Evolutionary conservation across 2,113 vertebrate species (phyloP).

Genomic region (Redunca redunca): DNA sequence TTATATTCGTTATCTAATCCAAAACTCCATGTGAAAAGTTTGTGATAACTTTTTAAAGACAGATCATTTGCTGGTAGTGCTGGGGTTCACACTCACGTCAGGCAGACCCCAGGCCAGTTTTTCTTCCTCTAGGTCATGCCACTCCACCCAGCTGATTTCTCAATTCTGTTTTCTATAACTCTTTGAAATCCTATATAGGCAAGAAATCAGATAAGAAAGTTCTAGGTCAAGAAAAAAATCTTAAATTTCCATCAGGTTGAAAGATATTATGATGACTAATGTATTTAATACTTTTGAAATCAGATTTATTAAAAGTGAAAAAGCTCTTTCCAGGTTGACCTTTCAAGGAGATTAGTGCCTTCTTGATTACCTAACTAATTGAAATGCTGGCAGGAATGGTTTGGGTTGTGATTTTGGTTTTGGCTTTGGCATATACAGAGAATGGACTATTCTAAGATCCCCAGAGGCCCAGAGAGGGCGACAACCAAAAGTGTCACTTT

Average conservation of each 20-base stretch:
- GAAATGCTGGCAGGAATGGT: constrained; percentile 40
- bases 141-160: background rate
- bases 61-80: background rate
- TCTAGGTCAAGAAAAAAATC: constrained; percentile 20
- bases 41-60: background rate
- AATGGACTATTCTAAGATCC: constrained; percentile 12
- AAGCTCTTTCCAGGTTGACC: constrained; percentile 6
- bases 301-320: background rate
- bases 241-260: constrained; percentile 9
- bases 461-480: background rate
- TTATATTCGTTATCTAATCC: background rate
- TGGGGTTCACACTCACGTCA: background rate
- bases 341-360: constrained; percentile 40
- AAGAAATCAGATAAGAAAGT: background rate
- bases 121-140: too few species aligned
- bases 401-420: constrained; percentile 35
- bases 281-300: constrained; percentile 19
- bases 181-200: constrained; percentile 11
- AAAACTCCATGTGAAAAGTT: background rate
- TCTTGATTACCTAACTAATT: constrained; percentile 56
- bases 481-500: constrained; percentile 26
- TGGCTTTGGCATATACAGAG: background rate
- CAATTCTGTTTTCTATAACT: background rate
- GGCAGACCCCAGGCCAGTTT: background rate
- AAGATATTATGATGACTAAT: background rate